A percentile compares a stretch with the other conserved stretches of the same genome.
Evolutionary conservation across 2,888 invertebrate species (phyloP).

Genomic region (Nephrocerus scutellatus): DNA sequence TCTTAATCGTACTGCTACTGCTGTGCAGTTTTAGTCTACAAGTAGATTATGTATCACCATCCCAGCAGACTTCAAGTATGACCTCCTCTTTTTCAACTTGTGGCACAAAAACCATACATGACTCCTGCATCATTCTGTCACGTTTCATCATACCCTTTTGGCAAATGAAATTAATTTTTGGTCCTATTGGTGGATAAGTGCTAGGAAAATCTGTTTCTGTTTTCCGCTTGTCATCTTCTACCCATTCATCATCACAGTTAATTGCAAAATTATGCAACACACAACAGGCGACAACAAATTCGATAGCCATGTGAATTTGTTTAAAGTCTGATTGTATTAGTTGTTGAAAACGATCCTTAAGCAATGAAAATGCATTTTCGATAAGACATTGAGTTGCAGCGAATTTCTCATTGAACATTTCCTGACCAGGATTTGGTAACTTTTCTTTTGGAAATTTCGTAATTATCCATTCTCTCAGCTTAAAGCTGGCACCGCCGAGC

Average conservation of each 20-base stretch:
- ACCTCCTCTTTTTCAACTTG: slow-evolving; percentile 2
- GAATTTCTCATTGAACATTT: slow-evolving; percentile 7
- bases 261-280: slow-evolving; percentile 6
- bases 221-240: neutral
- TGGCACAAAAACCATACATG: neutral
- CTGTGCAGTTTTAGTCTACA: too few species aligned
- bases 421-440: slow-evolving; percentile 1
- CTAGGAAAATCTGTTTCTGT: neutral
- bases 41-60: too few species aligned
- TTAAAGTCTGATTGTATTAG: slow-evolving; percentile 1
- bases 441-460: slow-evolving; percentile 1
- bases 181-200: neutral
- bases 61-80: neutral
- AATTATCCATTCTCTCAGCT: slow-evolving; percentile 7
- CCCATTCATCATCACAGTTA: slow-evolving; percentile 1
- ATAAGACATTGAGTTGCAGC: slow-evolving; percentile 1
- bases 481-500: slow-evolving; percentile 2
- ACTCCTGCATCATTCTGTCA: slow-evolving; percentile 6
- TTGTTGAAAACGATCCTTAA: slow-evolving; percentile 4
- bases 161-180: neutral
- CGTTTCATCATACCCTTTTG: slow-evolving; percentile 2
- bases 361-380: neutral
- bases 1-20: too few species aligned
- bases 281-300: slow-evolving; percentile 1
- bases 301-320: slow-evolving; percentile 2